Conservation (phyloP, 2,888 invertebrate species). For the Apamea monoglypha region DNA sequence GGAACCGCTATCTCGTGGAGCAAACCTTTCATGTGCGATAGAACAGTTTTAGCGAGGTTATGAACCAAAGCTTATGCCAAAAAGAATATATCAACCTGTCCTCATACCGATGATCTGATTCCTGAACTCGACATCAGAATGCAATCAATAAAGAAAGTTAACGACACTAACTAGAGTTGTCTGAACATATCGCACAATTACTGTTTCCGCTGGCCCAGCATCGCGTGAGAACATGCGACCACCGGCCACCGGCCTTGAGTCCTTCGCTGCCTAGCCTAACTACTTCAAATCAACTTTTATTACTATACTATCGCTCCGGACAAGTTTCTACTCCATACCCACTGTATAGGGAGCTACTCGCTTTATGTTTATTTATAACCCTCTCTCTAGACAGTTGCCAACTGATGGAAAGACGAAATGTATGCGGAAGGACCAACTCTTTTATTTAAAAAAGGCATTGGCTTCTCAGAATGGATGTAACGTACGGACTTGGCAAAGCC, state of each 20-base stretch:
- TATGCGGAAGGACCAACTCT: slow-evolving; percentile 57
- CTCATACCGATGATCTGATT: slow-evolving; percentile 11
- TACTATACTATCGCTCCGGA: slow-evolving; percentile 57
- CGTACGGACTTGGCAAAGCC: slow-evolving; percentile 42
- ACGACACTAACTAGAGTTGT: slow-evolving; percentile 52
- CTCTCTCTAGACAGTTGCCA: slow-evolving; percentile 62
- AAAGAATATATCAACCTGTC: not conserved
- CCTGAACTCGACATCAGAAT: slow-evolving; percentile 17
- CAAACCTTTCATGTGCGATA: not conserved
- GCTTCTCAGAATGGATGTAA: slow-evolving; percentile 50
- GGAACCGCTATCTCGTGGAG: not conserved
- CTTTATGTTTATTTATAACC: slow-evolving; percentile 61
- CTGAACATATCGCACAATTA: slow-evolving; percentile 61
- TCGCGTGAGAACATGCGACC: slow-evolving; percentile 79
- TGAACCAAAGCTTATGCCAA: not conserved
- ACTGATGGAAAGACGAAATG: slow-evolving; percentile 53
- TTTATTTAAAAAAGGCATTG: slow-evolving; percentile 58
- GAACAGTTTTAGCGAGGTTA: not conserved
- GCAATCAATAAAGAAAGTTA: slow-evolving; percentile 48
- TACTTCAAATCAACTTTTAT: slow-evolving; percentile 66
- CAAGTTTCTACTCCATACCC: slow-evolving; percentile 53
- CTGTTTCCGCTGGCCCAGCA: slow-evolving; percentile 68
- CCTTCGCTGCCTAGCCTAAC: slow-evolving; percentile 68
- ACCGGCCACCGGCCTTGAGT: slow-evolving; percentile 75
- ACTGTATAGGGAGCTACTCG: slow-evolving; percentile 39